These are phyloP conservation scores for Noctua janthina DNA, from an alignment of 2,888 invertebrate genomes.

Conservation along the genomic window DNA sequence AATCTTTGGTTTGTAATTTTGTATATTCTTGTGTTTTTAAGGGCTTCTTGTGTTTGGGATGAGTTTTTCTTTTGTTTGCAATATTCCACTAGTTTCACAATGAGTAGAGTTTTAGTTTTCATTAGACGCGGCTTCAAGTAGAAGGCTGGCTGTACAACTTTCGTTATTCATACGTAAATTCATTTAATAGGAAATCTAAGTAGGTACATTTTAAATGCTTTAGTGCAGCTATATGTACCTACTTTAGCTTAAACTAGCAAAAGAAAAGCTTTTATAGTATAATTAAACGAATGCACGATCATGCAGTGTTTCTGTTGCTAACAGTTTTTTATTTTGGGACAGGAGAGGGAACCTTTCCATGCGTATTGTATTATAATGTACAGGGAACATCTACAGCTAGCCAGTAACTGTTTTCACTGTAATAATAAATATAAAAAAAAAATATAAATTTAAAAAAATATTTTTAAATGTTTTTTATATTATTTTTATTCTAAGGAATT, in stretches of 20 bases:
- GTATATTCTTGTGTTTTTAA: constrained; percentile 4
- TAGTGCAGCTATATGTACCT: background rate
- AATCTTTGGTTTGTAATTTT: constrained; percentile 9
- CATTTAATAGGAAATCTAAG: background rate
- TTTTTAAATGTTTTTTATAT: too few species aligned
- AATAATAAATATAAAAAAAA: background rate
- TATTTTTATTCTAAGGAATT: too few species aligned
- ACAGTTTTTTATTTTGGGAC: background rate
- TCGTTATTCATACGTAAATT: background rate
- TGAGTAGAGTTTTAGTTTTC: constrained; percentile 19
- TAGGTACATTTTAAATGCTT: background rate
- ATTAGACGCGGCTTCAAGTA: background rate
- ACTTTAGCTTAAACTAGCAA: background rate
- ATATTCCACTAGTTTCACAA: background rate
- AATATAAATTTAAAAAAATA: background rate
- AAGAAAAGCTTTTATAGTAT: constrained; percentile 1
- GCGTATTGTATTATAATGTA: background rate
- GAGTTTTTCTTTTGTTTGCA: constrained; percentile 23
- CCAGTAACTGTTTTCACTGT: background rate
- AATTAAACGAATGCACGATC: background rate
- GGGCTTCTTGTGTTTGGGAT: constrained; percentile 26
- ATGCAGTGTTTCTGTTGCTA: background rate
- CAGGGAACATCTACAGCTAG: background rate
- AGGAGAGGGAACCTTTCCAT: background rate
- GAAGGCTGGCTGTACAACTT: background rate